Base-by-base conservation (phyloP, 2,797 vertebrate genomes). In the Ptychadena robeensis region DNA sequence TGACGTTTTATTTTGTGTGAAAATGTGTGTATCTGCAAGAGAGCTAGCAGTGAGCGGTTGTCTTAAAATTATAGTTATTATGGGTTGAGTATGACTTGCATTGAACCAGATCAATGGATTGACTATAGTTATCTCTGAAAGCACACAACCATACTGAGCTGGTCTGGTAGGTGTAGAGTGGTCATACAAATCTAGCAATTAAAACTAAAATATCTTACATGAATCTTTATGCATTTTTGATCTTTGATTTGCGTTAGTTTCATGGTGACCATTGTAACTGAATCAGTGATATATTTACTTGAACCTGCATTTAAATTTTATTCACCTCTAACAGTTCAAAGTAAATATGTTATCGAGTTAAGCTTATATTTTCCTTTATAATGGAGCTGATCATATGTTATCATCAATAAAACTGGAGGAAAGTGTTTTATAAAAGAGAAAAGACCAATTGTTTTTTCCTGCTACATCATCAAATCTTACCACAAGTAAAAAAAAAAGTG, bases 21-120 rank as follows among this genome's bases (percentile, higher is more conserved):
- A 83, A 83, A 79, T 40, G 34, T 79, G 67, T 18, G 27, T 31
- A 68, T 65, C 76, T 73, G 65, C 66, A 67, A 65, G 53, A 80
- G 31, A 70, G 64, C 53, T 74, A 74, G 34, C 70, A 69, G 63
- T 35, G 74, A 57, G 70, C 30, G 63, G 63, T 61, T 40, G 73
- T 35, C 63, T 64, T 48, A 69, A 80, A 70, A 70, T 84, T 80
- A 80, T 80, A 84, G 77, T 84, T 70, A 75, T 84, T 84, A 84
- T 79, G 30, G 48, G 25, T 44, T 30, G 31, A 70, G 40, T 64
- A 79, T 79, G 69, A 69, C 70, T 63, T 40, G 14, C 82, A 80
- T 79, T 75, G 64, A 74, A 78, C 77, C 48, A 84, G 71, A 80
- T 75, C 71, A 84, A 80, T 84, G 48, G 71, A 84, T 80, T 84